A percentile compares a stretch with the other conserved stretches of the same genome.
Evolutionary conservation across 1,140 invertebrate species (phyloP).

Genomic region (Seison nebaliae): DNA sequence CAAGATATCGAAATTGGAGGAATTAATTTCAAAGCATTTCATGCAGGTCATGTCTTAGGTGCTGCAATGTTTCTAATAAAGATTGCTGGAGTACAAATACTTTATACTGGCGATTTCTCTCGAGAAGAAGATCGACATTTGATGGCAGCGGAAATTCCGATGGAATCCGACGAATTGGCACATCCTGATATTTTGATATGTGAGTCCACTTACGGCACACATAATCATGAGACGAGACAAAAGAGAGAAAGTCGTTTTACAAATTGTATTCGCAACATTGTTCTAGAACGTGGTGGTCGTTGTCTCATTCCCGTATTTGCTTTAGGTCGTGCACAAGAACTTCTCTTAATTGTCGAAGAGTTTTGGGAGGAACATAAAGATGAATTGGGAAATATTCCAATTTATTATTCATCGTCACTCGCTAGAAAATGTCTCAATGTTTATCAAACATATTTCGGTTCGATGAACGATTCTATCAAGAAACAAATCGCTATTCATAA

Average conservation of each 20-base stretch:
- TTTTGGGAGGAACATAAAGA: constrained; percentile 89
- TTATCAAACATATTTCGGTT: constrained; percentile 95
- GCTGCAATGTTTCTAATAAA: constrained; percentile 99
- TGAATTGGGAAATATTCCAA: constrained; percentile 93
- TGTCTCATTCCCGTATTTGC: constrained; percentile 97
- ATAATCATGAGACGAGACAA: constrained; percentile 90
- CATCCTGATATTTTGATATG: constrained; percentile 19
- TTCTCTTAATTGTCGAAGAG: constrained; percentile 74
- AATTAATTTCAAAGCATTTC: constrained; percentile 83
- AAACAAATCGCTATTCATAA: constrained; percentile 88
- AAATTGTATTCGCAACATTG: constrained; percentile 73
- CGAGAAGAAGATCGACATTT: constrained; percentile 91
- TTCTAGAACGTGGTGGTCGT: constrained; percentile 66
- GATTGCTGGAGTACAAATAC: constrained; percentile 74
- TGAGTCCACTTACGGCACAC: constrained; percentile 96
- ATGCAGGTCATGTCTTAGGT: constrained; percentile 74
- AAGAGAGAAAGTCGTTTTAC: constrained; percentile 82
- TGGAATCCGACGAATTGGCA: constrained; percentile 20
- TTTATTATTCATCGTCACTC: constrained; percentile 92
- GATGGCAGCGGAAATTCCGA: constrained; percentile 93
- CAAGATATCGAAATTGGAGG: constrained; percentile 86
- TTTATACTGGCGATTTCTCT: constrained; percentile 90
- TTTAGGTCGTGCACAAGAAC: constrained; percentile 76
- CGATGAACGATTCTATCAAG: constrained; percentile 90
- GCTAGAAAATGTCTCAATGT: constrained; percentile 99